Base-by-base conservation (phyloP, 2,888 invertebrate species). In the Pyrgus malvae region DNA sequence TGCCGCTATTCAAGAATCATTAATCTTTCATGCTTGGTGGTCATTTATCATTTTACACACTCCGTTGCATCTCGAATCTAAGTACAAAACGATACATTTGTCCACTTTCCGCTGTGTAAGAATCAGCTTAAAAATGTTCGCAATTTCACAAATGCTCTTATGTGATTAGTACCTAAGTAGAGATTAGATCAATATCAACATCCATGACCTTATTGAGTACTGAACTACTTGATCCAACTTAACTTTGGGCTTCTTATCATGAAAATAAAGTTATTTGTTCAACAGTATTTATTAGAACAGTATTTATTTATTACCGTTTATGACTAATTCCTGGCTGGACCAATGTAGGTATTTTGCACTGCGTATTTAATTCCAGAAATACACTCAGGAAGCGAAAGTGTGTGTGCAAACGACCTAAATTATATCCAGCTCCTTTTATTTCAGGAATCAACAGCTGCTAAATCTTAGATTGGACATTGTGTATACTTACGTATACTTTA, bases 301-400 rank as follows among this genome's bases (percentile, higher is more conserved):
- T n/a, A n/a, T n/a, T n/a, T n/a, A 19, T n/a, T 6, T 38, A 14
- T 37, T 19, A 19, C 23, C 23, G 11, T 40, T 40, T 40, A 35
- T 46, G 46, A 46, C 14, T 46, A 46, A 46, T 46, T 16, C 35
- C 6, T n/a, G 19, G 5, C 23, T 46, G 14, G 23, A 35, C 46
- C 35, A n/a, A n/a, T n/a, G n/a, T n/a, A n/a, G n/a, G n/a, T n/a
- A n/a, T 46, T 46, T 46, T 46, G 46, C 46, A 14, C 12, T 23
- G 40, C 2, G 17, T 48, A n/a, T n/a, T n/a, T n/a, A n/a, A 48
- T 55, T 55, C 41, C 33, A 40, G 48, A 48, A 55, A 48, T 27
- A 31, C 40, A 45, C 16, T 19, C 40, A 33, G 54, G 54, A 54
- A 54, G 33, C 23, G 19, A 38, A 53, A 53, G 53, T 38, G 23